Evolutionary conservation across 2,888 invertebrate species (phyloP).

Genomic region (Dioctria linearis): DNA sequence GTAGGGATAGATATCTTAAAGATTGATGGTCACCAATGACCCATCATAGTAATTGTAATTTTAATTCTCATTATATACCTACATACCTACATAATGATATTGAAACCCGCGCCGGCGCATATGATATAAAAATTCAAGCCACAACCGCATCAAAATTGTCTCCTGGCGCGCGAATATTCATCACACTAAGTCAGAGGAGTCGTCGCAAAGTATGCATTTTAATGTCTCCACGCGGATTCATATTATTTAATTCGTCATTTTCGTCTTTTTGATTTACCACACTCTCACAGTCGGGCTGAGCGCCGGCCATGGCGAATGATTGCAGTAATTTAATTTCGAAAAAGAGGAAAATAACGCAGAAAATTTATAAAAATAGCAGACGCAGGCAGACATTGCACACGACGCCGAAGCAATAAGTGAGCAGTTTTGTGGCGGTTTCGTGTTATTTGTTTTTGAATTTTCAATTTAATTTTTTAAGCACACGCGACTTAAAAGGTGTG

Average conservation of each 20-base stretch:
- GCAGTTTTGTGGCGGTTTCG: not conserved
- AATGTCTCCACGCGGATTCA: conserved; percentile 4
- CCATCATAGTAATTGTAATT: too few relatives aligned
- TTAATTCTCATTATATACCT: too few relatives aligned
- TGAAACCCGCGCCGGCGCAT: not conserved
- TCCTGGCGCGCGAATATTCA: conserved; percentile 46
- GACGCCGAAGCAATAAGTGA: not conserved
- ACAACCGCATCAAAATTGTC: conserved; percentile 18
- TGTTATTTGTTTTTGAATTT: conserved; percentile 42
- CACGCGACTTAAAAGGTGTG: conserved; percentile 56
- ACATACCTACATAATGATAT: too few relatives aligned
- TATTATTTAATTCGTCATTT: conserved; percentile 43
- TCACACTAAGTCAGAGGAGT: not conserved
- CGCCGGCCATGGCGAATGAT: conserved; percentile 44
- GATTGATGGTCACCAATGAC: too few relatives aligned
- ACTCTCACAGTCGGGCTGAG: conserved; percentile 3
- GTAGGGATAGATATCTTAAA: too few relatives aligned
- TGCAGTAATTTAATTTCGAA: conserved; percentile 47
- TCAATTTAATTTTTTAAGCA: conserved; percentile 53
- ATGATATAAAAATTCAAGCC: conserved; percentile 40
- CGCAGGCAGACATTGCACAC: not conserved
- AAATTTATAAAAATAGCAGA: not conserved
- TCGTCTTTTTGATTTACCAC: not conserved
- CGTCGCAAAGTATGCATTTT: conserved; percentile 40
- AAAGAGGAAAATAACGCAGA: conserved; percentile 28